Base-by-base conservation (phyloP, 1,140 invertebrate genomes). In the Olivierus martensii region DNA sequence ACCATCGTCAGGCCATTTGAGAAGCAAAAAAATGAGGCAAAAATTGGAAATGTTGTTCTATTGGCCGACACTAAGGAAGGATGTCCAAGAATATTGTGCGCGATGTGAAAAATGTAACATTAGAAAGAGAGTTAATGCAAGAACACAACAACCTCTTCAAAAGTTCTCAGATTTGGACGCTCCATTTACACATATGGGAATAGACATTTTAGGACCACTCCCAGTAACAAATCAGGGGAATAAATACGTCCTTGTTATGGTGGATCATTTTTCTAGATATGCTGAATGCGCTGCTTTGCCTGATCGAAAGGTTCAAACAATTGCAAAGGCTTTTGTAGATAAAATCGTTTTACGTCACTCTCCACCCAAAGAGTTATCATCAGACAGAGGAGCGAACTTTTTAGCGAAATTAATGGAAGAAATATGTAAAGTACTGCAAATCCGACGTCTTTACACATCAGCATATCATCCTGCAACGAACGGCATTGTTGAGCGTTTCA, bases 181-280 rank as follows among this genome's bases (percentile, higher is more conserved):
- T 9, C 28, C 63, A 6, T 46, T 61, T 22, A 57, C 61, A 28
- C 56, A 50, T 12, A 39, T 62, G 5, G 63, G 62, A n/a, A 52
- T 66, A 15, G 63, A 67, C 50, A 58, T 66, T 35, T n/a, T 61
- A 11, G 63, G 63, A 1, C 57, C 57, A 10, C 46, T 65, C 10
- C 55, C 53, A 9, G 34, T 18, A 3, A 59, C 62, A 9, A 28
- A 50, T 17, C 39, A 39, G 14, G 59, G 58, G 10, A 62, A 62
- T 19, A 54, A 47, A 22, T 64, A 64, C 47, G 60, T 66, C 12
- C 35, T 64, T 6, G 56, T 61, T 10, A 37, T 59, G 0, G 39
- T 49, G 10, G 63, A 66, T 47, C 65, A 62, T 22, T 62, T 61
- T 21, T 63, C 61, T 12, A 61, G 62, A 51, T 66, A 49, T 49